Base-by-base conservation (phyloP, 2,888 invertebrate species). In the Chalcis sispes region DNA sequence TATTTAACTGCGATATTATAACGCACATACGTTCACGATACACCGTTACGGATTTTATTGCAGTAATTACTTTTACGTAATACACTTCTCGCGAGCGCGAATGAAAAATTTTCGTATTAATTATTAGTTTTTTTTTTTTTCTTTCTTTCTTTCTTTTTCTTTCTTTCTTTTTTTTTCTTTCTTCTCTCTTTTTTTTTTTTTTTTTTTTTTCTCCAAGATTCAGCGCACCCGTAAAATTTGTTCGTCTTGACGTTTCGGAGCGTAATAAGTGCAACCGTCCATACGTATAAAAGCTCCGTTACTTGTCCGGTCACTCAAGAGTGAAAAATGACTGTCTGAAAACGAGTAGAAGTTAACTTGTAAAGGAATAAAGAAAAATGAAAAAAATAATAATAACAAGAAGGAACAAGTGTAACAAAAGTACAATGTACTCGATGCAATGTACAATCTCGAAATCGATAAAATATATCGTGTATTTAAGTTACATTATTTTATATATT, bases 61-160 rank as follows among this genome's bases (percentile, higher is more conserved):
- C 36, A 10, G 36, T 10, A 36, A 36, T 36, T 36, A 36, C 36
- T 36, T 36, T 58, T 64, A 64, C 20, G 62, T 48, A 64, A 65
- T 15, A 15, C 20, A 25, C 32, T 15, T 10, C 10, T 1, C 27
- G 18, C 8, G 18, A 2, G 27, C 27, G 20, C 25, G 40, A 7
- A n/a, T 13, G 32, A 67, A 67, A 56, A 67, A 46, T 46, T 56
- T 67, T 29, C 29, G 29, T 67, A 67, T 67, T 67, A 67, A 67
- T 67, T 56, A 67, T 58, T 56, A 15, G 15, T 29, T 36, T 66
- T 46, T 61, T 61, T n/a, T n/a, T n/a, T n/a, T n/a, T n/a, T n/a
- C n/a, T 61, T 42, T 50, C 2, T 50, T 50, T 50, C 2, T 8
- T 3, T n/a, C n/a, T n/a, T n/a, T n/a, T n/a, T n/a, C n/a, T n/a